phyloP scores from a whole-genome alignment of 30 jellyfish, hydroid and myxozoan species.

The Aurelia sp. region DNA sequence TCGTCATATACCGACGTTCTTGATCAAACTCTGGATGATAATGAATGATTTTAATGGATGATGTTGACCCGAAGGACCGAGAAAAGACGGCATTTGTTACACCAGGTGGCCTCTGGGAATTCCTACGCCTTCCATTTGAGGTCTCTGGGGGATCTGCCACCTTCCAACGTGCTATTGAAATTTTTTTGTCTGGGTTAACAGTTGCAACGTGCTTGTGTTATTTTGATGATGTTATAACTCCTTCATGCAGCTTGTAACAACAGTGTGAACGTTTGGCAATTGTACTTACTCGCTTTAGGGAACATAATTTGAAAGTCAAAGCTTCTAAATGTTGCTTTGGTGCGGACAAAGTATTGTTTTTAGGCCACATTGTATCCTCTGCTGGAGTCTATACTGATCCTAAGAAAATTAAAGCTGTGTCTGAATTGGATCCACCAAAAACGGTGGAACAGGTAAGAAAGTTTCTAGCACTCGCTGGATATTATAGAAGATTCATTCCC shows the following conservation, averaged over 20 bases:
- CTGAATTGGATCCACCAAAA: slow-evolving; percentile 9
- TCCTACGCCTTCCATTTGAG: too few relatives aligned
- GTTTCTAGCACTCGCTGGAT: slow-evolving; percentile 58
- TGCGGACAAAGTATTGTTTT: slow-evolving; percentile 28
- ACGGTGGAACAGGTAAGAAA: slow-evolving; percentile 31
- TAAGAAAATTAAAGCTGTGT: slow-evolving; percentile 15
- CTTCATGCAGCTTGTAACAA: slow-evolving; percentile 11
- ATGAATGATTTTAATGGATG: too few relatives aligned
- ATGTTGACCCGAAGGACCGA: too few relatives aligned
- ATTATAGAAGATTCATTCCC: slow-evolving; percentile 36
- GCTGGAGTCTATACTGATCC: slow-evolving; percentile 31
- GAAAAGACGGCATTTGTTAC: too few relatives aligned
- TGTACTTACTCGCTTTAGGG: slow-evolving; percentile 27
- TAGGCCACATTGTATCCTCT: slow-evolving; percentile 42
- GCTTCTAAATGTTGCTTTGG: slow-evolving; percentile 61
- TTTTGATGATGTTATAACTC: slow-evolving; percentile 50
- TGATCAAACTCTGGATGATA: too few relatives aligned
- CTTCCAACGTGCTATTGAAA: slow-evolving; percentile 34
- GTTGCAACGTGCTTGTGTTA: slow-evolving; percentile 30
- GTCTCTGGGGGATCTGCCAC: slow-evolving; percentile 41
- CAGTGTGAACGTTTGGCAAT: slow-evolving; percentile 33
- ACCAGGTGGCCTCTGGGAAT: too few relatives aligned
- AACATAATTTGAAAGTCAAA: slow-evolving; percentile 36
- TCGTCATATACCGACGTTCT: too few relatives aligned
- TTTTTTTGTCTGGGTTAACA: slow-evolving; percentile 40